Evolutionary conservation across 23 tunicate genomes (phyloP).

Genomic region (Pegea sp.): DNA sequence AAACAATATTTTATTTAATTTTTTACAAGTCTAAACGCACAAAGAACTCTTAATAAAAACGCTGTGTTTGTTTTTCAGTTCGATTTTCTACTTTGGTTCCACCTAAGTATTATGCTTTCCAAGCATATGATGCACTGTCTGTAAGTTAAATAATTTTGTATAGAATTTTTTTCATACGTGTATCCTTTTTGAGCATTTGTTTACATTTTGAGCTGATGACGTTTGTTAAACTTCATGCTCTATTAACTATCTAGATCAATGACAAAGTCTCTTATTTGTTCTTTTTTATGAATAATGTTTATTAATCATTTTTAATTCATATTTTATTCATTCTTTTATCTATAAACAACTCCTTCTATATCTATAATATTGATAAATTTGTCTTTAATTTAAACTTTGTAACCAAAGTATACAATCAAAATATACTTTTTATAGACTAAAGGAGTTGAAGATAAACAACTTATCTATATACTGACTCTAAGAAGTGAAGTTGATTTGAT

Average conservation of each 20-base stretch:
- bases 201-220: background rate
- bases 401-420: background rate
- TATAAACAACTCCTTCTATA: too few species aligned
- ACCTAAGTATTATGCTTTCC: slow-evolving; percentile 43
- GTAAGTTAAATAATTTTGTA: slow-evolving; percentile 11
- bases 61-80: slow-evolving; percentile 17
- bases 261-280: background rate
- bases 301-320: too few species aligned
- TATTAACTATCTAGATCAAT: background rate
- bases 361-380: background rate
- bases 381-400: background rate
- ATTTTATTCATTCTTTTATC: too few species aligned
- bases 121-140: slow-evolving; percentile 34
- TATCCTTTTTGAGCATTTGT: too few species aligned
- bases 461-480: slow-evolving; percentile 54
- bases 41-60: background rate
- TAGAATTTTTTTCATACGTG: slow-evolving; percentile 1
- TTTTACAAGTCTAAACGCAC: too few species aligned
- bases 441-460: slow-evolving; percentile 32
- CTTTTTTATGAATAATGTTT: too few species aligned
- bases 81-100: slow-evolving; percentile 48
- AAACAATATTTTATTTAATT: too few species aligned
- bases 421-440: slow-evolving; percentile 12
- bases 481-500: slow-evolving; percentile 50
- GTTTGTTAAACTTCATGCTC: background rate